Evolutionary conservation across 37 sponge, comb jelly and placozoan species (phyloP).

Genomic region (Eunapius fragilis): DNA sequence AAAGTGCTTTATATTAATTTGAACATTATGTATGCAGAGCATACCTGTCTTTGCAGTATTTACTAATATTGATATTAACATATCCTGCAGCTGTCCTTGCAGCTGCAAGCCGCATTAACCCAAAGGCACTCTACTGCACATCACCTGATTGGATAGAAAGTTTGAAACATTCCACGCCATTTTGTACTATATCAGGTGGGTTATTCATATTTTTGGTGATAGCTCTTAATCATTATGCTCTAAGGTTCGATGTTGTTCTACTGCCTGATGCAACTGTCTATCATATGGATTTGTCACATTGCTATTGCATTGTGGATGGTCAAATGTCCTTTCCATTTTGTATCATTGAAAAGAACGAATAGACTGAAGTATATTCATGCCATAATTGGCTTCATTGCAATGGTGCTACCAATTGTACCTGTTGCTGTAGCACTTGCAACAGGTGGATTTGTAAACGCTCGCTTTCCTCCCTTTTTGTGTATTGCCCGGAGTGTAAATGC

Average conservation of each 20-base stretch:
- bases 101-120: neutral
- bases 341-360: neutral
- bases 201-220: neutral
- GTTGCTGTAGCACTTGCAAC: neutral
- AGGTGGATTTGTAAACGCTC: slow-evolving; percentile 19
- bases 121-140: neutral
- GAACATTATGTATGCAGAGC: too few relatives aligned
- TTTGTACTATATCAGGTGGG: neutral
- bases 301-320: neutral
- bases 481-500: neutral
- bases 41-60: too few relatives aligned
- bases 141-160: neutral
- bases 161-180: neutral
- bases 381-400: neutral
- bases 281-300: neutral
- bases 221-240: neutral
- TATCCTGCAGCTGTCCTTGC: neutral
- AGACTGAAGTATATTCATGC: neutral
- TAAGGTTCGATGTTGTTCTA: neutral
- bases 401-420: neutral
- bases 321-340: neutral
- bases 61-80: too few relatives aligned
- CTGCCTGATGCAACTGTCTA: neutral
- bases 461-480: slow-evolving; percentile 41
- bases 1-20: too few relatives aligned